These are phyloP conservation scores for Rafetus swinhoei DNA, from an alignment of 2,113 vertebrate species.

Conservation along the genomic window DNA sequence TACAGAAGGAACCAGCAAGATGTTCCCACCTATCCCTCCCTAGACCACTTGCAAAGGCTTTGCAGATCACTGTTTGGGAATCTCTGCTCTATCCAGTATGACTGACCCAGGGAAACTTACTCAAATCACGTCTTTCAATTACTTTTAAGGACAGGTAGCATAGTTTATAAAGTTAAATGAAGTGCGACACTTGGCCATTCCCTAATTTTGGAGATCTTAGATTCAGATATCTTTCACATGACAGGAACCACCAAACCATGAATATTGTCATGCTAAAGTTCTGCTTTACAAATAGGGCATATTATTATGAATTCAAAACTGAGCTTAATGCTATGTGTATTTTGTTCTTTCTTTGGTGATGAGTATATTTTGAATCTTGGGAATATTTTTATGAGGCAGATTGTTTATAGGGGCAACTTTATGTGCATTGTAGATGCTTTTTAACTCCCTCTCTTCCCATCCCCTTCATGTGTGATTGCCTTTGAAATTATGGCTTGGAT, in stretches of 20 bases:
- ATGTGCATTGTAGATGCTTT: background rate
- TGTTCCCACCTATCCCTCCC: background rate
- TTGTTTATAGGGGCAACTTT: background rate
- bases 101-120: fast-evolving
- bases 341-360: fast-evolving
- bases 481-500: background rate
- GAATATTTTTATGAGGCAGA: background rate
- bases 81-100: background rate
- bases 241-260: fast-evolving
- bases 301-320: background rate
- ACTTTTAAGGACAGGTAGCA: background rate
- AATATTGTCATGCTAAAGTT: fast-evolving
- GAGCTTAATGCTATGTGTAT: fast-evolving
- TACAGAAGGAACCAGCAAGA: background rate
- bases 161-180: background rate
- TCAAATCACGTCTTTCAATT: background rate
- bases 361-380: background rate
- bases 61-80: background rate
- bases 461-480: background rate
- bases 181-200: background rate
- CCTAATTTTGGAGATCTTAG: background rate
- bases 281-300: background rate
- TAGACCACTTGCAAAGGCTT: background rate
- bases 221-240: background rate
- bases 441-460: background rate